Percentiles rank a stretch among this genome's conserved stretches.
Evolutionary conservation across 2,888 invertebrate genomes (phyloP).

Genomic region (Leptarthrus brevirostris): DNA sequence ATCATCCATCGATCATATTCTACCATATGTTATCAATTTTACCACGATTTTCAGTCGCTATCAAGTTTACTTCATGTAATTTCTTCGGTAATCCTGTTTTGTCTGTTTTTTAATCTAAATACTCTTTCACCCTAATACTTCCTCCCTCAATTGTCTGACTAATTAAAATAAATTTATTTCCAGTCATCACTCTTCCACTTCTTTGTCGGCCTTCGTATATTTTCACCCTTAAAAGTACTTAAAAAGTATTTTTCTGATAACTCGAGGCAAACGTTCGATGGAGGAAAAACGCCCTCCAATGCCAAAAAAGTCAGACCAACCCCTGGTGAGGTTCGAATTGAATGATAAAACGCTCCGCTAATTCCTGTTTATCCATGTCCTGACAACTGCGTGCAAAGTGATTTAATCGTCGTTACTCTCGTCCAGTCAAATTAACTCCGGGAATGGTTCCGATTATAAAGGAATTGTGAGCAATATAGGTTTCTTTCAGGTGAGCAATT

Average conservation of each 20-base stretch:
- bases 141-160: not conserved
- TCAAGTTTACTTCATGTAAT: not conserved
- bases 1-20: constrained; percentile 10
- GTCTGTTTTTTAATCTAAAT: not conserved
- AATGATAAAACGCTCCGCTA: constrained; percentile 44
- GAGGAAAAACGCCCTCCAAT: not conserved
- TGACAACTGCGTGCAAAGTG: constrained; percentile 13
- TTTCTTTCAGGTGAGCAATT: not conserved
- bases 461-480: not conserved
- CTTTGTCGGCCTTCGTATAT: not conserved
- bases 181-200: not conserved
- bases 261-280: not conserved
- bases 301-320: not conserved
- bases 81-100: not conserved
- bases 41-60: not conserved
- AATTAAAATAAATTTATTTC: constrained; percentile 32
- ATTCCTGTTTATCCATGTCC: constrained; percentile 37
- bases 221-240: not conserved
- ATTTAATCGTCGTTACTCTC: constrained; percentile 15
- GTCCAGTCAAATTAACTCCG: not conserved
- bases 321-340: constrained; percentile 12
- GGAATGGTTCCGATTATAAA: not conserved
- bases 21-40: constrained; percentile 1
- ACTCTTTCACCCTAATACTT: not conserved
- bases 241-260: not conserved